These are phyloP conservation scores for Dorcus parallelipipedus DNA, from an alignment of 2,888 invertebrate species.

Conservation along the genomic window DNA sequence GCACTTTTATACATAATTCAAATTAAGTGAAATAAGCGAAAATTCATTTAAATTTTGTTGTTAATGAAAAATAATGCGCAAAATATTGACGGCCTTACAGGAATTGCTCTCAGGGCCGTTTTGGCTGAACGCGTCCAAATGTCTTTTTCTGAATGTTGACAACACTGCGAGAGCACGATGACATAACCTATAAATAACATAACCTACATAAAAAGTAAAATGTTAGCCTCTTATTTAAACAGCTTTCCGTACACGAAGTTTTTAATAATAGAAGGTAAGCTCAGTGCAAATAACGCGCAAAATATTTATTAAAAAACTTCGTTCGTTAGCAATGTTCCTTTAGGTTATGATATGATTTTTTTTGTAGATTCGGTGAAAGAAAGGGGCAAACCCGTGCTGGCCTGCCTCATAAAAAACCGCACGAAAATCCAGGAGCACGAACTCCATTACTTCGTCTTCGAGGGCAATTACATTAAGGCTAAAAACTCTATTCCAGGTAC, in stretches of 20 bases:
- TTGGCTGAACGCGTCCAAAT: too few relatives aligned
- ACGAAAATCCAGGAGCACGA: conserved; percentile 25
- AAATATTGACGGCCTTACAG: too few relatives aligned
- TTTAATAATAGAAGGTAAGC: conserved; percentile 40
- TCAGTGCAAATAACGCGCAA: neutral
- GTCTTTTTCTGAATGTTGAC: neutral
- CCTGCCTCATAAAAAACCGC: conserved; percentile 34
- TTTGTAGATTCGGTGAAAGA: conserved; percentile 38
- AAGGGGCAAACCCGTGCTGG: conserved; percentile 31
- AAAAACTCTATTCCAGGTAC: conserved; percentile 1
- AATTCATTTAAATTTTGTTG: too few relatives aligned
- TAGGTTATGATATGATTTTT: neutral
- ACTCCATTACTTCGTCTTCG: conserved; percentile 39
- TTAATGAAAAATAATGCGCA: too few relatives aligned
- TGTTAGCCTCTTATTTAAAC: conserved; percentile 39
- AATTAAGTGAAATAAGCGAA: too few relatives aligned
- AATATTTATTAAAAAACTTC: neutral
- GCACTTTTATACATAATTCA: too few relatives aligned
- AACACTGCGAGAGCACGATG: neutral
- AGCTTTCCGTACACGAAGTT: conserved; percentile 38
- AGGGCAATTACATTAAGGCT: conserved; percentile 31
- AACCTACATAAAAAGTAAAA: conserved; percentile 18
- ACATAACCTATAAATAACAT: neutral
- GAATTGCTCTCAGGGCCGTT: too few relatives aligned
- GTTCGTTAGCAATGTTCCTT: neutral